Conservation (phyloP, 2,797 vertebrate genomes). For the Pipistrellus nathusii region DNA sequence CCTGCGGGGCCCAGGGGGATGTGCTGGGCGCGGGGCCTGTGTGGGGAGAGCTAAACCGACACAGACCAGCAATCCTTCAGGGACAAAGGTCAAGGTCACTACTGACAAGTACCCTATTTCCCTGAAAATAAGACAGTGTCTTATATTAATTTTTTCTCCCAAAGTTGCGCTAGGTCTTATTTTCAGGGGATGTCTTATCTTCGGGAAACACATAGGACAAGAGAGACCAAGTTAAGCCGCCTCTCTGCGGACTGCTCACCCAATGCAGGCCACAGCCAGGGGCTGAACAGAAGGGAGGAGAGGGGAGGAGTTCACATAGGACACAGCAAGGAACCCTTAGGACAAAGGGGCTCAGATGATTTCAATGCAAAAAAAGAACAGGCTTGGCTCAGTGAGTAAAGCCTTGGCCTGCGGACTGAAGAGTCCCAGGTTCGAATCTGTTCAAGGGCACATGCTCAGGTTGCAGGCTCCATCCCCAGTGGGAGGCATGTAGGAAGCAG, state of each 20-base stretch:
- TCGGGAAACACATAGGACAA: background rate
- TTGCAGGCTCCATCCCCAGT: no score
- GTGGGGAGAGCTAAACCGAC: background rate
- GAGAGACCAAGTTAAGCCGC: background rate
- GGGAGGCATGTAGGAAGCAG: no score
- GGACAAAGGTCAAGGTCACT: background rate
- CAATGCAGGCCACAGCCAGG: background rate
- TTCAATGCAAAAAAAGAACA: background rate
- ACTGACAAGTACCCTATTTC: background rate
- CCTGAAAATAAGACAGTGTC: no score
- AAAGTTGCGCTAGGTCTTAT: no score
- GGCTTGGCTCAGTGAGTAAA: no score
- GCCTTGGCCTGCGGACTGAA: no score
- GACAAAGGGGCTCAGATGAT: background rate
- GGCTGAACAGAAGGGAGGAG: rapidly evolving
- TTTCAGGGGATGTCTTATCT: no score
- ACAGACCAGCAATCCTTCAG: no score
- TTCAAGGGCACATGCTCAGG: no score
- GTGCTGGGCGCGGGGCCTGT: background rate
- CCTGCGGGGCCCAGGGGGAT: rapidly evolving
- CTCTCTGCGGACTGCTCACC: background rate
- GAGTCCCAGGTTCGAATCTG: no score
- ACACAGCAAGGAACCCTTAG: background rate
- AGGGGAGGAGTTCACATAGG: no score
- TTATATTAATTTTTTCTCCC: no score